A percentile compares a stretch with the other conserved stretches of the same genome.
These are phyloP conservation scores for Ostrea denselamellosa DNA, from an alignment of 1,140 invertebrate species.

Conservation along the genomic window DNA sequence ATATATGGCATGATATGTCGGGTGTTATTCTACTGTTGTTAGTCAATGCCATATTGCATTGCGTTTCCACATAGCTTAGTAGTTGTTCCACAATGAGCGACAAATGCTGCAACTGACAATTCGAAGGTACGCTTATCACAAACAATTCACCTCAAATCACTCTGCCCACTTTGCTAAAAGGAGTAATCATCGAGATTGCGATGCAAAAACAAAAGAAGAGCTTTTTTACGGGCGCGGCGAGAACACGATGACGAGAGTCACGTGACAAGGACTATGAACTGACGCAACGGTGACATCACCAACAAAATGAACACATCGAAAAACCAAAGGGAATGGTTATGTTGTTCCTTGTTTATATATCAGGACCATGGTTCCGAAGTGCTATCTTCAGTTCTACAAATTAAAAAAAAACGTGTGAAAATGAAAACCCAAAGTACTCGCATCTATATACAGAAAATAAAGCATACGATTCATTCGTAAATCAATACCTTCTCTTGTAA, in stretches of 20 bases:
- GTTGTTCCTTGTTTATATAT: background rate
- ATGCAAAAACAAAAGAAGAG: background rate
- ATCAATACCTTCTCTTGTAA: constrained; percentile 14
- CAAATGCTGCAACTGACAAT: background rate
- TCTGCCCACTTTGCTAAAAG: background rate
- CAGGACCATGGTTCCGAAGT: background rate
- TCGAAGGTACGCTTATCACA: background rate
- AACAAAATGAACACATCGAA: constrained; percentile 33
- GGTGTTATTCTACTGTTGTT: background rate
- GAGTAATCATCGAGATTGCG: background rate
- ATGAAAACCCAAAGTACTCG: background rate
- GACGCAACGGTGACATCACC: constrained; percentile 25
- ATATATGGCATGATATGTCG: background rate
- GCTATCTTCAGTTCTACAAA: constrained; percentile 13
- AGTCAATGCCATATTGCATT: background rate
- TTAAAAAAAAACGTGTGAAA: background rate
- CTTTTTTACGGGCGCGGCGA: background rate
- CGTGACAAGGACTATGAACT: background rate
- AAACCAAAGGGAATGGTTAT: constrained; percentile 19
- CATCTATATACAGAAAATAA: background rate
- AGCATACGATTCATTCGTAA: background rate
- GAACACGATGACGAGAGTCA: constrained; percentile 4
- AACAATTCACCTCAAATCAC: background rate
- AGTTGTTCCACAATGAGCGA: background rate
- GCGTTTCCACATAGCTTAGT: background rate